Evolutionary conservation across 2,797 vertebrate genomes (phyloP), one percentile per base, ranked within the genome.

Genomic region (Lithobates sylvaticus): DNA sequence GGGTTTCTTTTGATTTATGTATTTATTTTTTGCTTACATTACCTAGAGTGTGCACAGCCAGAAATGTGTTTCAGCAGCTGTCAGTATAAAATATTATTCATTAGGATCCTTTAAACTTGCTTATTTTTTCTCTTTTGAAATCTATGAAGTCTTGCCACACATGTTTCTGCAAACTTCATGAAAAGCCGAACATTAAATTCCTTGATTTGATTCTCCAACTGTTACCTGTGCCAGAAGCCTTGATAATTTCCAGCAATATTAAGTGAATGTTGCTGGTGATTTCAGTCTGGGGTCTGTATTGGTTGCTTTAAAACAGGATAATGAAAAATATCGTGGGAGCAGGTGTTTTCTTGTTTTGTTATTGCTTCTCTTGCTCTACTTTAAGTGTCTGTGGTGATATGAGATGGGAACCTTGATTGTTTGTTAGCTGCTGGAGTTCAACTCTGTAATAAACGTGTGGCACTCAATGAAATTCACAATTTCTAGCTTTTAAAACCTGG

Each of bases 271-370:
- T 87, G 58, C 76, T 64, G 61, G 81, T 87, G 44, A 80, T 87
- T 83, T 80, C 76, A 87, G 81, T 6, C 71, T 70, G 21, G 21
- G 71, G 74, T 58, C 80, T 36, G 42, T 70, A 80, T 74, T 76
- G 86, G 70, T 84, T 75, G 54, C 47, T 79, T 79, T 76, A 61
- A 80, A 87, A 61, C 76, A 61, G 47, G 76, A 64, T 84, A 87
- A 87, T 87, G 76, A 76, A 87, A 87, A 87, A 44, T 74, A 87
- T 87, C 86, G 76, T 36, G 81, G 76, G 81, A 87, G 86, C 86
- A 87, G 86, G 86, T 87, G 86, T 87, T 87, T 84, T 84, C 81
- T 84, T 87, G 81, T 84, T 70, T 73, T 87, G 76, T 84, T 87
- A 87, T 87, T 87, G 81, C 86, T 76, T 87, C 50, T 76, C 15